Base-by-base conservation (phyloP, 2,113 vertebrate species). In the Proteles cristata region DNA sequence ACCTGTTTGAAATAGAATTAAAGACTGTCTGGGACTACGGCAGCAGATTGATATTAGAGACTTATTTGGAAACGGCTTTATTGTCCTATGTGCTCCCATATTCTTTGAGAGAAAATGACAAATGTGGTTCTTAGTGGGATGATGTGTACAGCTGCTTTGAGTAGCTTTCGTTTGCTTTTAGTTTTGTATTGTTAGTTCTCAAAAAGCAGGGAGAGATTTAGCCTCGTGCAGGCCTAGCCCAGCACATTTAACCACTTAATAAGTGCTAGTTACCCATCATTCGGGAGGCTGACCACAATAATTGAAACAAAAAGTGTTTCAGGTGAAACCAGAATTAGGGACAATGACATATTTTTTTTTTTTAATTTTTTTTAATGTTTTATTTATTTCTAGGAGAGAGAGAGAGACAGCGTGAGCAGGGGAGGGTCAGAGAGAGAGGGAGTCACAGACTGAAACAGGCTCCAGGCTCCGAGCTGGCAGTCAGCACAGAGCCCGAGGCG, bases 1-100 rank as follows among this genome's bases (percentile, higher is more conserved):
- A 98, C 86, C 95, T 97, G 98, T 98, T 98, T 98, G 98, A 98
- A 98, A 98, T n/a, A 43, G 92, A 98, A 96, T 93, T 74, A 4
- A 3, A 95, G 85, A 84, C 50, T 35, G 17, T 33, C n/a, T 83
- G 15, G 12, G 35, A 87, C 77, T 28, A 61, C 39, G 73, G 26
- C 53, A 81, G 77, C 43, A 88, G 39, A 93, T 53, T 65, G 33
- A 84, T 43, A 69, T 48, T 61, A 74, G 14, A 96, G 45, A 79
- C 77, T 61, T 79, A 53, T 63, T 90, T 88, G 68, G 53, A 77
- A 94, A 73, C 39, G 61, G 43, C 21, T 61, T 96, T 79, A 61
- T 63, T 45, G 33, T 66, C 28, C n/a, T 61, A n/a, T 39, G 19
- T n/a, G 19, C 15, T 79, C 66, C 33, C 35, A 68, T 80, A 53